phyloP scores from a whole-genome alignment of 2,113 vertebrate genomes.

The Spermophilus dauricus region DNA sequence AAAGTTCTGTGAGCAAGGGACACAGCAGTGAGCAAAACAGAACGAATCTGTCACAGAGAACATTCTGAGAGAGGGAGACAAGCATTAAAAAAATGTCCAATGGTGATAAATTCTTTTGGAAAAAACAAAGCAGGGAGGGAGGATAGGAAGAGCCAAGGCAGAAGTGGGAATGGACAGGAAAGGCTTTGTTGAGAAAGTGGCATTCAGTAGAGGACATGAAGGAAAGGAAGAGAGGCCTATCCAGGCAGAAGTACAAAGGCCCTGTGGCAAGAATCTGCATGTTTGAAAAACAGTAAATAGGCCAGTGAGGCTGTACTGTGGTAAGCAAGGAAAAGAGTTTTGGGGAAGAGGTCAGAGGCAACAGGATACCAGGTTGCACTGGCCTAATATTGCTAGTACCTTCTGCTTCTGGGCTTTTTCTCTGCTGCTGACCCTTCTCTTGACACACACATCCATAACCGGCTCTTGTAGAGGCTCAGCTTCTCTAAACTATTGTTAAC shows the following conservation, averaged over 20 bases:
- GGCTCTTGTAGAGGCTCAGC: neutral
- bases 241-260: neutral
- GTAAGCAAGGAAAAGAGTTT: neutral
- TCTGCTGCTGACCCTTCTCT: neutral
- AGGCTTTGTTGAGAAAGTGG: neutral
- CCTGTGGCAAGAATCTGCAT: neutral
- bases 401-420: neutral
- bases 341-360: neutral
- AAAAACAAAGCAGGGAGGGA: neutral
- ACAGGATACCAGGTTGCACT: neutral
- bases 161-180: neutral
- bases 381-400: neutral
- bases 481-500: neutral
- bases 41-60: neutral
- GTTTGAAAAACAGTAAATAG: neutral
- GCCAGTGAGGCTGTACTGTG: neutral
- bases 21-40: neutral
- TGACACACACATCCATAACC: neutral
- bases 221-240: neutral
- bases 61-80: neutral
- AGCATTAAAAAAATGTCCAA: neutral
- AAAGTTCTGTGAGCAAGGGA: neutral
- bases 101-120: neutral
- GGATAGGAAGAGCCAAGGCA: neutral
- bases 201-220: neutral